phyloP scores from a whole-genome alignment of 2,888 invertebrate species.

The Tribolium freemani region DNA sequence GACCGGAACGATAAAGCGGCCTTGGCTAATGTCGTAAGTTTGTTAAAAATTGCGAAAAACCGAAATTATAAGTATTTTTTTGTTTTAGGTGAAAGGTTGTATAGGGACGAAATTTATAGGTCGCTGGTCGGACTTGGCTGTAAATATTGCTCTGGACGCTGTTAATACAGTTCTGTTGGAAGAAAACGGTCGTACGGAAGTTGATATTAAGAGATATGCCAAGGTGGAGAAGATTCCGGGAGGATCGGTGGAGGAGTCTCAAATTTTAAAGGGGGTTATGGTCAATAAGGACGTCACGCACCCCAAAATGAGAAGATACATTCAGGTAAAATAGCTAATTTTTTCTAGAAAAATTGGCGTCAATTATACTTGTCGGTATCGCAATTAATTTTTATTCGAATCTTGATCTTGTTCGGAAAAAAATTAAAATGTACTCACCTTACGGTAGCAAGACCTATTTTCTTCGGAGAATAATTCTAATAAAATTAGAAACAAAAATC shows the following conservation, averaged over 20 bases:
- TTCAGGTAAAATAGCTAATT: constrained; percentile 69
- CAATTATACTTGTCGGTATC: no score
- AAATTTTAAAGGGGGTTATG: constrained; percentile 95
- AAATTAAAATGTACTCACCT: no score
- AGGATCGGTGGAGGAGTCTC: constrained; percentile 94
- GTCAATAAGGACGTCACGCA: constrained; percentile 99
- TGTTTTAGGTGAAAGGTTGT: constrained; percentile 82
- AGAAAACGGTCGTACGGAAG: constrained; percentile 91
- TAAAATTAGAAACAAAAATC: no score
- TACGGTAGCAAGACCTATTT: no score
- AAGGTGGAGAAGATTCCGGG: constrained; percentile 97
- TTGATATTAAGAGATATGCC: constrained; percentile 98
- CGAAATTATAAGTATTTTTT: background rate
- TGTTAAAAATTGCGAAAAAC: background rate
- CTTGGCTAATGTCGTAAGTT: constrained; percentile 85
- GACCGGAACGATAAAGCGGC: constrained; percentile 86
- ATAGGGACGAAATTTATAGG: constrained; percentile 98
- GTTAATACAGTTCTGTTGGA: constrained; percentile 91
- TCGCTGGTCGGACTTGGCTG: constrained; percentile 96
- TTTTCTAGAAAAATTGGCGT: no score
- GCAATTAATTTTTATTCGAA: no score
- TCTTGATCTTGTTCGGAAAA: no score
- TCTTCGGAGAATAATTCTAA: no score
- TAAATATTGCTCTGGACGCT: constrained; percentile 95
- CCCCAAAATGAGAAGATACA: constrained; percentile 94